Evolutionary conservation across 2,797 vertebrate species (phyloP).

Genomic region (Halcyon leucocephala): DNA sequence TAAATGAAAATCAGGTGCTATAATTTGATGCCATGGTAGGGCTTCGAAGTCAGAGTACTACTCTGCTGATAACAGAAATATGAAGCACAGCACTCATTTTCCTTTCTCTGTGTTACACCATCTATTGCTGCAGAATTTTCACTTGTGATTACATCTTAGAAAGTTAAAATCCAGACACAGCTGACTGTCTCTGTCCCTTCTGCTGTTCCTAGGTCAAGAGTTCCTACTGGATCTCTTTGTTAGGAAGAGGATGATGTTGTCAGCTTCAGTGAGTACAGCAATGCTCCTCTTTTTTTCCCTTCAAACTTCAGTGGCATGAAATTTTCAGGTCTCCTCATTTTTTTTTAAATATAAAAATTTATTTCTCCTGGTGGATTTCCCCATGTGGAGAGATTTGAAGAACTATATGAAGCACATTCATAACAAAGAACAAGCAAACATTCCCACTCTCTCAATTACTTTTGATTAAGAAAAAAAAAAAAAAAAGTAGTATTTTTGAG

Average conservation of each 20-base stretch:
- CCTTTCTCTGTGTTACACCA: background rate
- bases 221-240: background rate
- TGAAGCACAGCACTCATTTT: background rate
- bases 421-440: background rate
- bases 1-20: background rate
- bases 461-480: slow-evolving; percentile 6
- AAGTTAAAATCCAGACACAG: background rate
- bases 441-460: slow-evolving; percentile 42
- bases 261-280: background rate
- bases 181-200: background rate
- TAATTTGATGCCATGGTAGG: background rate
- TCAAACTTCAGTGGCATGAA: background rate
- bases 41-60: background rate
- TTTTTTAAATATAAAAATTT: slow-evolving; percentile 32
- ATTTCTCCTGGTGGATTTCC: slow-evolving; percentile 22
- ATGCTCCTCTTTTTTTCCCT: background rate
- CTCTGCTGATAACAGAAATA: background rate
- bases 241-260: background rate
- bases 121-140: background rate
- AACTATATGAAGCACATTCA: background rate
- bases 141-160: background rate
- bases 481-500: background rate
- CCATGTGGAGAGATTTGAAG: slow-evolving; percentile 6
- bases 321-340: background rate
- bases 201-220: background rate